Conservation (phyloP, 1,140 invertebrate genomes). For the Zaprionus davidi region DNA sequence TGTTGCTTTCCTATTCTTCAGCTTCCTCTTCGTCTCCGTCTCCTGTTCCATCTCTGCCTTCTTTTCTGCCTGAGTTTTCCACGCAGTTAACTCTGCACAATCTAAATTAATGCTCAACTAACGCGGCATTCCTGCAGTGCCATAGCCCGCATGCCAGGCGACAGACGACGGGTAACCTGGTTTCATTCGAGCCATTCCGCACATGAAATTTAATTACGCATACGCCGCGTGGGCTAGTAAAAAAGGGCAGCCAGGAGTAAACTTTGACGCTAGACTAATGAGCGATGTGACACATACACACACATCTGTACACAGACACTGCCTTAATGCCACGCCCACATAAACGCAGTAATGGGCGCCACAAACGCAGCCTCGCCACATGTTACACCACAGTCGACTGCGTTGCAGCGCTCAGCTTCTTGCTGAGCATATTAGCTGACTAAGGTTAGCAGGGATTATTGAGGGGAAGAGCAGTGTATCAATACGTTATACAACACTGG, state of each 20-base stretch:
- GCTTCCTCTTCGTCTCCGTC: neutral
- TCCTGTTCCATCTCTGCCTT: neutral
- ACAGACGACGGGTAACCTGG: conserved; percentile 46
- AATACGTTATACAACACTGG: neutral
- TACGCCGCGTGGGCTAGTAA: conserved; percentile 48
- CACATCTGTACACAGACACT: neutral
- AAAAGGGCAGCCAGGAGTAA: conserved; percentile 25
- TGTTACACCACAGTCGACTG: conserved; percentile 21
- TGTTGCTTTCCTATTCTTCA: neutral
- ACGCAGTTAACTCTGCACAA: conserved; percentile 65
- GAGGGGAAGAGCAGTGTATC: neutral
- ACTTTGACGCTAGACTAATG: conserved; percentile 63
- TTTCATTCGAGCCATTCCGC: conserved; percentile 53
- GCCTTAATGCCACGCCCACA: conserved; percentile 8
- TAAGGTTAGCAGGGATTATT: neutral
- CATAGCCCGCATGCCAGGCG: neutral
- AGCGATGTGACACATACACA: conserved; percentile 36
- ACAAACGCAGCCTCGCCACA: conserved; percentile 35
- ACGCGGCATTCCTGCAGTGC: neutral
- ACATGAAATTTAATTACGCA: conserved; percentile 75
- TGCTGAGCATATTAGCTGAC: neutral
- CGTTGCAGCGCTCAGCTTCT: no score
- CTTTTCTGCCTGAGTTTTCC: conserved; percentile 29
- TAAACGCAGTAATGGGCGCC: conserved; percentile 32
- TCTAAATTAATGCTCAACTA: conserved; percentile 40